Conservation (phyloP, 2,888 invertebrate genomes). For the Mythimna pallens region DNA sequence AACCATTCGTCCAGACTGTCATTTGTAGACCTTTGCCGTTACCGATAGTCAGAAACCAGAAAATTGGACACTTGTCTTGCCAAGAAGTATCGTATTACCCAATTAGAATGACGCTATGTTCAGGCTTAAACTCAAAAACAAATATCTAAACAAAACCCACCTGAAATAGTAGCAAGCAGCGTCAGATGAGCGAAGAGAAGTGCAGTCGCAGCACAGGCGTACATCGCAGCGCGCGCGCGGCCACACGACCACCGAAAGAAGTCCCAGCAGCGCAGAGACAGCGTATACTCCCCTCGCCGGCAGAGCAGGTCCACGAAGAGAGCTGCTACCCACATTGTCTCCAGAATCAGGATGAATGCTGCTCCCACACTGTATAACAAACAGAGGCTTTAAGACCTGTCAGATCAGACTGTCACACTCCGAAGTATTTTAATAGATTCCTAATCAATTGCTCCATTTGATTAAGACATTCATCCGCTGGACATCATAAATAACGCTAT, state of each 20-base stretch:
- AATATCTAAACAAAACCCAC: conserved; percentile 59
- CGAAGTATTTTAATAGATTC: too few species aligned
- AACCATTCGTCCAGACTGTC: too few species aligned
- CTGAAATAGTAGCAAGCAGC: conserved; percentile 81
- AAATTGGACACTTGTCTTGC: too few species aligned
- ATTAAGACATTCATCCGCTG: too few species aligned
- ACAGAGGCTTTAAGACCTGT: not conserved
- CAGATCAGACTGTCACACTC: too few species aligned
- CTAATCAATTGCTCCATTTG: too few species aligned
- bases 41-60: not conserved
- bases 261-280: conserved; percentile 86
- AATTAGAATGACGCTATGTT: too few species aligned
- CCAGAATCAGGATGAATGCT: conserved; percentile 81
- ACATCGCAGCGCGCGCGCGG: conserved; percentile 84
- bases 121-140: too few species aligned
- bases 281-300: conserved; percentile 85
- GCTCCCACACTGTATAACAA: conserved; percentile 78
- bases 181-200: conserved; percentile 85
- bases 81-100: too few species aligned
- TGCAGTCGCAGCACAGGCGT: conserved; percentile 86
- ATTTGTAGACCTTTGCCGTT: too few species aligned
- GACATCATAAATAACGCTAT: too few species aligned
- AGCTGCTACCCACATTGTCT: conserved; percentile 89
- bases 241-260: conserved; percentile 87
- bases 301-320: conserved; percentile 86